Base-by-base conservation (phyloP, 2,113 vertebrate genomes). In the Coregonus clupeaformis region DNA sequence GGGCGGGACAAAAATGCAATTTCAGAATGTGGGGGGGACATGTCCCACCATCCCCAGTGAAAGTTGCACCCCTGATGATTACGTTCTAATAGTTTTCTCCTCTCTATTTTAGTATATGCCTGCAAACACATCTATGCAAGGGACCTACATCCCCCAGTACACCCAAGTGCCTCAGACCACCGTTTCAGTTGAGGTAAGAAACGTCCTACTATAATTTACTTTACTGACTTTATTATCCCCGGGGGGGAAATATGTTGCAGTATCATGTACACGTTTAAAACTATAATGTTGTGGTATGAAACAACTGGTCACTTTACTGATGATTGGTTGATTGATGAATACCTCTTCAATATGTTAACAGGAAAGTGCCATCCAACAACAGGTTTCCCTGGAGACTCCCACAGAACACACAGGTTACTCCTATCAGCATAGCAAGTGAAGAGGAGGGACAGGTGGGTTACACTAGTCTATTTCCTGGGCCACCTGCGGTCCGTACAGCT, bases 371-470 rank as follows among this genome's bases (percentile, higher is more conserved):
- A 84, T 94, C 83, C 95, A 95, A 81, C 96, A 95, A 77, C 82
- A 94, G 52, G 94, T 95, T 87, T 88, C 95, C 49, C 92, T 95
- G 80, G 96, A 97, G 77, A 91, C 95, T 0, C 89, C 95, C 74
- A 92, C 95, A 69, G 96, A 97, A 86, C 95, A 94, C 63, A 91
- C 94, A 74, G 86, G 93, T 87, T 98, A 94, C 89, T 90, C 96
- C 69, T 97, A 97, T 92, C 95, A 95, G 89, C 96, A 95, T 91
- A 93, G 88, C 93, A 97, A 97, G 88, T 97, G 92, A 94, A 85
- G 80, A 85, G 78, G 77, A 82, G 78, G 80, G 84, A 49, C 74
- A 75, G 69, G 81, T 86, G 66, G 77, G 81, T 76, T 74, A 3
- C 47, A 55, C 81, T 67, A 59, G 68, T 55, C 73, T 80, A 62